Evolutionary conservation across 2,113 vertebrate genomes (phyloP).

Genomic region (Hydrochoerus hydrochaeris): DNA sequence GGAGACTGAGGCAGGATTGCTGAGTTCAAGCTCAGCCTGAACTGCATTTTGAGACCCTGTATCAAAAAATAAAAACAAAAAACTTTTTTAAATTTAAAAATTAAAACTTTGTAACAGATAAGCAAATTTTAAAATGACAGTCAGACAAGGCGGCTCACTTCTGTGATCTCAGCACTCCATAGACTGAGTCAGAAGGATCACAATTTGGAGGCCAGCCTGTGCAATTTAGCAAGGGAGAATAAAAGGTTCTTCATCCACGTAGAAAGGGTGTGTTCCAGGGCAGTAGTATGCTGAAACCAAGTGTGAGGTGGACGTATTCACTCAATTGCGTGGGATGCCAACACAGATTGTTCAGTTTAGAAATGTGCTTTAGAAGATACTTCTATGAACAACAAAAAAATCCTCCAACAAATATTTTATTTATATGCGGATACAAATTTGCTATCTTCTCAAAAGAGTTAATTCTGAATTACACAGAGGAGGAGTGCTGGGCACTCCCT

Average conservation of each 20-base stretch:
- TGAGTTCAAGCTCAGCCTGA: neutral
- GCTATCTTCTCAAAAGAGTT: neutral
- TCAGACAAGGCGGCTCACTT: neutral
- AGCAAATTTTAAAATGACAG: neutral
- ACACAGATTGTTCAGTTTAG: neutral
- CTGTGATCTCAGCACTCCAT: neutral
- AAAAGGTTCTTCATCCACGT: neutral
- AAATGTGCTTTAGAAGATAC: neutral
- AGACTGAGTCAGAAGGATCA: neutral
- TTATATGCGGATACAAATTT: neutral
- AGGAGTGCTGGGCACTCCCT: too few relatives aligned
- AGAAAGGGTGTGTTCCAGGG: neutral
- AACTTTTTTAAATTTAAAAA: neutral
- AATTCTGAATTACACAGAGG: neutral
- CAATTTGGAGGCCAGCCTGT: neutral
- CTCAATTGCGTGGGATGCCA: neutral
- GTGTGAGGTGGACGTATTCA: neutral
- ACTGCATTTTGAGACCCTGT: neutral
- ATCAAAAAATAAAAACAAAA: neutral
- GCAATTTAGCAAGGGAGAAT: neutral
- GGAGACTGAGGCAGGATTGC: neutral
- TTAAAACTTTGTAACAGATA: neutral
- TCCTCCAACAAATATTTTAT: neutral
- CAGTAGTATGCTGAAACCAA: neutral
- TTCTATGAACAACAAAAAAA: neutral